Evolutionary conservation across 2,888 invertebrate genomes (phyloP).

Genomic region (Epiblema foenella): DNA sequence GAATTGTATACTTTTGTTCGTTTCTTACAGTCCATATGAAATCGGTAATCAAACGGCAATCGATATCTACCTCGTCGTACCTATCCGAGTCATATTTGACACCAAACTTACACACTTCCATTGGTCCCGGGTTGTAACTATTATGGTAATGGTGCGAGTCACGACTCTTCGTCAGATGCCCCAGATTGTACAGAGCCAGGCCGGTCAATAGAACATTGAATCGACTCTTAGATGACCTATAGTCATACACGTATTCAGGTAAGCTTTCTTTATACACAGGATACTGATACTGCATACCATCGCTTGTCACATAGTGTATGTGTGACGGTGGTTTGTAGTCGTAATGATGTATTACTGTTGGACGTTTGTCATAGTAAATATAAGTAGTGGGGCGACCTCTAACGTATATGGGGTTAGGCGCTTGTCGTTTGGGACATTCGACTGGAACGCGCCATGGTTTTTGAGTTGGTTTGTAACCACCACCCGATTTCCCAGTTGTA

Average conservation of each 20-base stretch:
- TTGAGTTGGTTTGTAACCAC: conserved; percentile 1
- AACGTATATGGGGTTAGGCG: conserved; percentile 10
- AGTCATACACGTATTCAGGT: conserved; percentile 28
- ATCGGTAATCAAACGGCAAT: conserved; percentile 37
- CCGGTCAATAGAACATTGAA: conserved; percentile 28
- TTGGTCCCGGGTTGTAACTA: not conserved
- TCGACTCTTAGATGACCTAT: conserved; percentile 27
- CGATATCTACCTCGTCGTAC: conserved; percentile 24
- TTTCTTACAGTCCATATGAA: conserved; percentile 8
- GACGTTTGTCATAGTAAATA: not conserved
- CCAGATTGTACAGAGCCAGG: conserved; percentile 35
- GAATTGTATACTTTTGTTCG: not conserved
- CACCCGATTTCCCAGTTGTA: conserved; percentile 8
- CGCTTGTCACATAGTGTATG: not conserved
- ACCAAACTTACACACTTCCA: conserved; percentile 34
- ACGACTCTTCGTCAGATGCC: not conserved
- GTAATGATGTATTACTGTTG: conserved; percentile 15
- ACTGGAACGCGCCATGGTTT: not conserved
- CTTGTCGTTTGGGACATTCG: not conserved
- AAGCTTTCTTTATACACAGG: conserved; percentile 15
- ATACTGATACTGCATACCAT: not conserved
- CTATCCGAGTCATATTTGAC: not conserved
- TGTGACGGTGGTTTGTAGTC: conserved; percentile 21
- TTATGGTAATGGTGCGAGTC: conserved; percentile 1
- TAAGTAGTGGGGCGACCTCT: conserved; percentile 19